Percentiles rank a stretch among this genome's conserved stretches.
phyloP scores from a whole-genome alignment of 2,113 vertebrate species.

The Cinclus mexicanus region DNA sequence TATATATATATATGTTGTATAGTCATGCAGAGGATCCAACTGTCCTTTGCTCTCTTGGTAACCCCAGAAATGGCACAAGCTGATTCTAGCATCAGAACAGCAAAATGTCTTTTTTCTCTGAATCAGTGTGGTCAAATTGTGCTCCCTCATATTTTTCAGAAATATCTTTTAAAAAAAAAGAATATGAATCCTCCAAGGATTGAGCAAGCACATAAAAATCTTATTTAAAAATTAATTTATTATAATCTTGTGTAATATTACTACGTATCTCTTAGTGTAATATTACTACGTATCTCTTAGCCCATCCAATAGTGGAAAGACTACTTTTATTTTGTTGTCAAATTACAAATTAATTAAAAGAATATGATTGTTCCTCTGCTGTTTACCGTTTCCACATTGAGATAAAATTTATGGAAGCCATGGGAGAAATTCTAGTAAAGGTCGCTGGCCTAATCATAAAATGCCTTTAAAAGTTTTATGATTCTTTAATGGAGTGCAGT shows the following conservation, averaged over 20 bases:
- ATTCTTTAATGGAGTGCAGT: not conserved
- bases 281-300: not conserved
- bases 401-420: not conserved
- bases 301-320: not conserved
- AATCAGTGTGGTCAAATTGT: not conserved
- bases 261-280: not conserved
- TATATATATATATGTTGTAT: not conserved
- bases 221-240: not conserved
- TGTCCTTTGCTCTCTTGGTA: not conserved
- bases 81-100: not conserved
- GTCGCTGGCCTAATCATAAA: not conserved
- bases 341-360: not conserved
- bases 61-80: not conserved
- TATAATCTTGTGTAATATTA: not conserved
- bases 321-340: not conserved
- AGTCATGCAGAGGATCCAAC: not conserved
- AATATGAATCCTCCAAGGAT: not conserved
- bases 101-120: not conserved
- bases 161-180: not conserved
- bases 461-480: conserved; percentile 29
- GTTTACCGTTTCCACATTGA: not conserved
- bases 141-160: not conserved
- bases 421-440: not conserved
- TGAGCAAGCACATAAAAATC: not conserved
- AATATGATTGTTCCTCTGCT: not conserved